Evolutionary conservation across 1,140 invertebrate genomes (phyloP).

Genomic region (Melanaphis sacchari): DNA sequence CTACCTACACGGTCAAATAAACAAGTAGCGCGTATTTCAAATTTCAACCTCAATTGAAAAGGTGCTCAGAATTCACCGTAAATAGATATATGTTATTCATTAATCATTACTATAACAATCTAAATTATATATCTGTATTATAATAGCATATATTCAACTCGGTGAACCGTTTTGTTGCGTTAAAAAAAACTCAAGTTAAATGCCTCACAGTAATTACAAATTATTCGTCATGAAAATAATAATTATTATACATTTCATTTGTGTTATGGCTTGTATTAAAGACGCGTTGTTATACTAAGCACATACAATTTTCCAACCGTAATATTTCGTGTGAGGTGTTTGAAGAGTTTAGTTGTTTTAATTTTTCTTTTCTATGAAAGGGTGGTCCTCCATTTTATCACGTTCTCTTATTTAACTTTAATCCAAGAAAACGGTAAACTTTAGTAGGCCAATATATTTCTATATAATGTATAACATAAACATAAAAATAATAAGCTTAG

Average conservation of each 20-base stretch:
- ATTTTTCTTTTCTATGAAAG: neutral
- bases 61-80: neutral
- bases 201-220: neutral
- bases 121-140: neutral
- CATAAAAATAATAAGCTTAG: too few relatives aligned
- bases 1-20: neutral
- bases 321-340: neutral
- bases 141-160: neutral
- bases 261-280: neutral
- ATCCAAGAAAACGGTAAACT: neutral
- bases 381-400: neutral
- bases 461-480: too few relatives aligned
- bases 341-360: neutral
- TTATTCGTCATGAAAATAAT: neutral
- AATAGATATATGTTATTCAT: neutral
- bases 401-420: neutral
- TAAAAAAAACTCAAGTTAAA: neutral
- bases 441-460: neutral
- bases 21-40: neutral
- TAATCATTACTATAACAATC: neutral
- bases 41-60: neutral
- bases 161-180: too few relatives aligned
- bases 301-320: neutral
- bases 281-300: neutral
- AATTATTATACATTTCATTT: neutral